Percentiles rank a stretch among this genome's conserved stretches.
Evolutionary conservation across 2,888 invertebrate species (phyloP).

Genomic region (Cynaeus angustus): DNA sequence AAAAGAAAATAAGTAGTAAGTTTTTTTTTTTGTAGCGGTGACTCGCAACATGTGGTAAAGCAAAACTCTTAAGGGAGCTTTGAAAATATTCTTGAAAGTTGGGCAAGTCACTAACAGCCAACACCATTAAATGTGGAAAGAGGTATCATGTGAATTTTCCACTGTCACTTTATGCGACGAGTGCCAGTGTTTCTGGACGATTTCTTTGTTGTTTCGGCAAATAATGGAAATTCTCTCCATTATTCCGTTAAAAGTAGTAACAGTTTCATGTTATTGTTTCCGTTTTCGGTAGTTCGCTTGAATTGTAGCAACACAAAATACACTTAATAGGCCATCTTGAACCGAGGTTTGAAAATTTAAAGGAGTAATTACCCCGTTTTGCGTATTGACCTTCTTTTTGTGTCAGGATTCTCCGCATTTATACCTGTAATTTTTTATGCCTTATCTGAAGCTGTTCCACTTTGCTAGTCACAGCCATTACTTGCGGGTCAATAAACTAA

Average conservation of each 20-base stretch:
- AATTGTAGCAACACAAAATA: slow-evolving; percentile 10
- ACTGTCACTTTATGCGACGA: slow-evolving; percentile 7
- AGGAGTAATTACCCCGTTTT: too few species aligned
- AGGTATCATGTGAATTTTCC: slow-evolving; percentile 26
- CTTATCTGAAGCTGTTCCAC: too few species aligned
- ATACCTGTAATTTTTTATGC: too few species aligned
- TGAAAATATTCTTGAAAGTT: slow-evolving; percentile 30
- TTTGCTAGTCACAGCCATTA: too few species aligned
- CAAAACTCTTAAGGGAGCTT: slow-evolving; percentile 21
- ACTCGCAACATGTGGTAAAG: slow-evolving; percentile 44
- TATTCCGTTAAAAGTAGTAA: background rate
- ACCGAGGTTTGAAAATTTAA: too few species aligned
- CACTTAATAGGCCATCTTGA: background rate
- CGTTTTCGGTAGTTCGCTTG: background rate
- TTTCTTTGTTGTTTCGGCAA: slow-evolving; percentile 5
- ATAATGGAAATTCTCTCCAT: background rate
- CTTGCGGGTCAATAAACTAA: too few species aligned
- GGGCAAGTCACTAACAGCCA: slow-evolving; percentile 19
- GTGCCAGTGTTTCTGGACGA: slow-evolving; percentile 9
- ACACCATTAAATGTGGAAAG: slow-evolving; percentile 30
- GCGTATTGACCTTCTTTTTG: too few species aligned
- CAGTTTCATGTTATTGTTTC: slow-evolving; percentile 3
- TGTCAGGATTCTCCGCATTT: too few species aligned
- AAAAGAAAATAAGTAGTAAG: slow-evolving; percentile 36
- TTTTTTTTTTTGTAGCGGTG: slow-evolving; percentile 34